phyloP scores from a whole-genome alignment of 2,888 invertebrate genomes.

The Trachelus iudaicus region DNA sequence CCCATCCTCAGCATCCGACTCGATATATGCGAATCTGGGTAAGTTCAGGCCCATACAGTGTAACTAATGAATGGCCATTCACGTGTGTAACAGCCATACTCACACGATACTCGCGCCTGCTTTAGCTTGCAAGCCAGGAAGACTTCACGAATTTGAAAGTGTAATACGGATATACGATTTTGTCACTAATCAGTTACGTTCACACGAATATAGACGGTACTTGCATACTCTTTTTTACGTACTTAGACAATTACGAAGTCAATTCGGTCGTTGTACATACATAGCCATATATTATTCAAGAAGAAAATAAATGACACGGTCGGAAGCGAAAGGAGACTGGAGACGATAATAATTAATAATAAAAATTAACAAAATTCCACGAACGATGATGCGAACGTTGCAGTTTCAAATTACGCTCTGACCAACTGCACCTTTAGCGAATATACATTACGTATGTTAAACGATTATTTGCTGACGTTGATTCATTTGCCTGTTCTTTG shows the following conservation, averaged over 20 bases:
- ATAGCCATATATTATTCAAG: not conserved
- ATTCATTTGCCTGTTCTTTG: not conserved
- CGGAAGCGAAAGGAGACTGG: not conserved
- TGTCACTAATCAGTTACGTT: not conserved
- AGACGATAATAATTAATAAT: not conserved
- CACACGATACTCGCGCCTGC: conserved; percentile 53
- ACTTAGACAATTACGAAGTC: not conserved
- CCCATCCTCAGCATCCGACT: conserved; percentile 51
- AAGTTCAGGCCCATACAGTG: conserved; percentile 67
- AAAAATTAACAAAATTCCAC: not conserved
- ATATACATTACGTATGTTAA: not conserved
- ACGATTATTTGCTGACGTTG: not conserved
- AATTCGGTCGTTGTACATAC: not conserved
- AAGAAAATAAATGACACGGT: not conserved
- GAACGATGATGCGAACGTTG: not conserved
- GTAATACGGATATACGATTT: not conserved
- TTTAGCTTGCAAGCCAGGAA: conserved; percentile 41
- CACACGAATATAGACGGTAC: not conserved
- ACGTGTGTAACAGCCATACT: conserved; percentile 48
- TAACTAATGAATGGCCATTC: conserved; percentile 54
- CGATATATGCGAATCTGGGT: conserved; percentile 84
- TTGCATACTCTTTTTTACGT: not conserved
- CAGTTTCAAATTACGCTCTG: not conserved
- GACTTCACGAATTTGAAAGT: conserved; percentile 1
- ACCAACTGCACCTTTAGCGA: not conserved